Evolutionary conservation across 2,113 vertebrate species (phyloP).

Genomic region (Tursiops truncatus): DNA sequence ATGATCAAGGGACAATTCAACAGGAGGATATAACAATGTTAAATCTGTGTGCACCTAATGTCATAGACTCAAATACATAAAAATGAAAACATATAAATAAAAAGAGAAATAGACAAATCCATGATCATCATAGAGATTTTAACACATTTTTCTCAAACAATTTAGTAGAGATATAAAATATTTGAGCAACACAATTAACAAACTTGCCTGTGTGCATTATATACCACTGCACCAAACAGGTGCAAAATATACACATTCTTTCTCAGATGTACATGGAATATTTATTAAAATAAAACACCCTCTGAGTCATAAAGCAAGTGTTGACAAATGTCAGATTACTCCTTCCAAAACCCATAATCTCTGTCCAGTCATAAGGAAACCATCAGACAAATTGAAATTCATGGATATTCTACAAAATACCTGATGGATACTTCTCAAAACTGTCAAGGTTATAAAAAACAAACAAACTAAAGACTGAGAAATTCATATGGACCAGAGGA

Average conservation of each 20-base stretch:
- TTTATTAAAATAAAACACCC: neutral
- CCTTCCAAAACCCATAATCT: neutral
- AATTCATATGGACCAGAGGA: neutral
- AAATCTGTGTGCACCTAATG: neutral
- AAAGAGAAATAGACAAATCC: neutral
- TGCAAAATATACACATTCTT: neutral
- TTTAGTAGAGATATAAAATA: neutral
- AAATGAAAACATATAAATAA: neutral
- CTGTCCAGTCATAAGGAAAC: neutral
- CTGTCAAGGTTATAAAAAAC: neutral
- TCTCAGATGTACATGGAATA: neutral
- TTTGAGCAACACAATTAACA: neutral
- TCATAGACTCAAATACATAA: neutral
- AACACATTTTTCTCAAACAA: neutral
- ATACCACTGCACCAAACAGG: neutral
- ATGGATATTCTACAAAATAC: neutral
- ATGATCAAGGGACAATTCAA: neutral
- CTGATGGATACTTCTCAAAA: neutral
- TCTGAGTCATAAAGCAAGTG: neutral
- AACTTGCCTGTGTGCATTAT: neutral
- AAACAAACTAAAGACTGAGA: neutral
- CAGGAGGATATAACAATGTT: neutral
- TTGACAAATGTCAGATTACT: constrained; percentile 5
- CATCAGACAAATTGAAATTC: neutral
- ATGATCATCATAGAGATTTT: neutral